phyloP scores from a whole-genome alignment of 1,140 invertebrate genomes.

The Zaprionus nigranus region DNA sequence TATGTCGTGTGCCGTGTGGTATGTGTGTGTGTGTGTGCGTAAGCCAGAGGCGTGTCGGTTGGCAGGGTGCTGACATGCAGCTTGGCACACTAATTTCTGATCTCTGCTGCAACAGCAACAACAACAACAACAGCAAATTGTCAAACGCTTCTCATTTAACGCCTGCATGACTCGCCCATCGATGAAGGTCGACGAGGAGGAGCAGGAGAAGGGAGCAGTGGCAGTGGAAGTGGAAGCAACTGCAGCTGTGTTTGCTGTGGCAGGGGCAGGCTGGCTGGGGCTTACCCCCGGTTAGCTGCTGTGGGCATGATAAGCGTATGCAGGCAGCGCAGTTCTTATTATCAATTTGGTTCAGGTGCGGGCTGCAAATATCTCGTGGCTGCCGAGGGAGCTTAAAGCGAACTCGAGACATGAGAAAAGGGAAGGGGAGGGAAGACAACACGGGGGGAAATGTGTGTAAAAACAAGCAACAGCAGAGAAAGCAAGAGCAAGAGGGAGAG shows the following conservation, averaged over 20 bases:
- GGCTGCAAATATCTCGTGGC: conserved; percentile 12
- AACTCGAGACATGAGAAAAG: neutral
- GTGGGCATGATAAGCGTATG: conserved; percentile 49
- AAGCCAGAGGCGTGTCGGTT: conserved; percentile 13
- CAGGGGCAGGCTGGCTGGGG: neutral
- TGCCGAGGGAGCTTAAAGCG: conserved; percentile 1
- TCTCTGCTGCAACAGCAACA: conserved; percentile 44
- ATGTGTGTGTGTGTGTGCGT: conserved; percentile 7
- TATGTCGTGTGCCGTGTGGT: too few species aligned
- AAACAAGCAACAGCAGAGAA: neutral
- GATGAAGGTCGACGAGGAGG: neutral
- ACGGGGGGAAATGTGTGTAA: neutral
- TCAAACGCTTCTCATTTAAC: conserved; percentile 78
- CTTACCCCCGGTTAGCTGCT: conserved; percentile 11
- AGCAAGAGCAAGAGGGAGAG: neutral
- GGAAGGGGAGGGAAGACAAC: neutral
- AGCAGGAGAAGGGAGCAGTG: too few species aligned
- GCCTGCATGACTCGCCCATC: conserved; percentile 60
- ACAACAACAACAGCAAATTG: conserved; percentile 38
- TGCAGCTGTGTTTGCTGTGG: conserved; percentile 5
- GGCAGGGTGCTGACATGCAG: conserved; percentile 42
- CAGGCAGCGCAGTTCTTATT: conserved; percentile 38
- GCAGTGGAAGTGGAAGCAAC: neutral
- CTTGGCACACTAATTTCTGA: conserved; percentile 77
- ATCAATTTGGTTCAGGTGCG: conserved; percentile 43